Evolutionary conservation across 2,888 invertebrate genomes (phyloP).

Genomic region (Rhaphigaster nebulosa): DNA sequence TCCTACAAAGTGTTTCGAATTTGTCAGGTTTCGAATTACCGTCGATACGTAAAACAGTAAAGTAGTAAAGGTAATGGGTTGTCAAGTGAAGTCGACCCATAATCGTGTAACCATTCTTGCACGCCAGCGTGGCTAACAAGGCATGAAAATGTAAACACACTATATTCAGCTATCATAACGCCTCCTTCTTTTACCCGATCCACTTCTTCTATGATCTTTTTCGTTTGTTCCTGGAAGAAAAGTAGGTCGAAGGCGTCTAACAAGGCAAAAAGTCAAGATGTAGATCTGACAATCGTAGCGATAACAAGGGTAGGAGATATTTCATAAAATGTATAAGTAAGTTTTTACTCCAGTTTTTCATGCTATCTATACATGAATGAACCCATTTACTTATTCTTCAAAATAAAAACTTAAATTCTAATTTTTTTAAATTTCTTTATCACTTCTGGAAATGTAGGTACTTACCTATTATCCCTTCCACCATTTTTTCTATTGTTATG

Average conservation of each 20-base stretch:
- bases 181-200: background rate
- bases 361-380: too few species aligned
- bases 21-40: slow-evolving; percentile 20
- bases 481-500: too few species aligned
- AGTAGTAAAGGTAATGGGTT: slow-evolving; percentile 12
- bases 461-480: too few species aligned
- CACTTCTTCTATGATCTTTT: background rate
- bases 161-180: background rate
- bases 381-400: too few species aligned
- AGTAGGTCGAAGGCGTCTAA: background rate
- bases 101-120: background rate
- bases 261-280: background rate
- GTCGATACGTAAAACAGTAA: background rate
- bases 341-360: background rate
- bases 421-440: too few species aligned
- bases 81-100: background rate
- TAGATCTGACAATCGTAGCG: background rate
- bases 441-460: too few species aligned
- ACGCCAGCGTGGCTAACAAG: background rate
- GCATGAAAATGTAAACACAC: slow-evolving; percentile 8
- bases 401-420: too few species aligned
- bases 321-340: background rate
- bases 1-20: slow-evolving; percentile 7
- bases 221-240: background rate
- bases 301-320: background rate